Conservation (phyloP, 2,113 vertebrate species). For the Oncorhynchus tshawytscha region DNA sequence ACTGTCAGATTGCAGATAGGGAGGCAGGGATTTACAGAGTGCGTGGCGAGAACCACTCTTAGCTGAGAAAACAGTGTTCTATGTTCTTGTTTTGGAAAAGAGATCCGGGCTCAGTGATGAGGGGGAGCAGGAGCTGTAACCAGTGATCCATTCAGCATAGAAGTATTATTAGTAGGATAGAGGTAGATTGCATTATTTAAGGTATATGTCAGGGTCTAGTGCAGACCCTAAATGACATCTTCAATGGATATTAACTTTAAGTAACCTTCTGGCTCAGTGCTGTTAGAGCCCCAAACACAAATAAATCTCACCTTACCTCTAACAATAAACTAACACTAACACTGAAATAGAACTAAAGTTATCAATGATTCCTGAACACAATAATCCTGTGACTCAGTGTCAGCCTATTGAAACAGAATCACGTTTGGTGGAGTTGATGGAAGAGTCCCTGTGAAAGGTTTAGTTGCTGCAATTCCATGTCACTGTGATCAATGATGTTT, state of each 20-base stretch:
- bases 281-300: neutral
- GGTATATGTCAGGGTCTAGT: slow-evolving; percentile 10
- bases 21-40: too few relatives aligned
- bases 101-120: slow-evolving; percentile 11
- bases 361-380: neutral
- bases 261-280: neutral
- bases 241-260: slow-evolving; percentile 23
- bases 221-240: slow-evolving; percentile 16
- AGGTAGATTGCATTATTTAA: slow-evolving; percentile 41
- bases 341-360: slow-evolving; percentile 5
- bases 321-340: neutral
- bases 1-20: neutral
- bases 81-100: slow-evolving; percentile 7
- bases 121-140: neutral
- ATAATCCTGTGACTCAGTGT: neutral
- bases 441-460: slow-evolving; percentile 15
- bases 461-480: slow-evolving; percentile 19
- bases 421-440: neutral
- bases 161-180: slow-evolving; percentile 31
- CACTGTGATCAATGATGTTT: slow-evolving; percentile 35
- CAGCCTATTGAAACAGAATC: neutral
- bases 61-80: slow-evolving; percentile 5
- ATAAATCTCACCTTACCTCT: neutral
- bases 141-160: slow-evolving; percentile 26
- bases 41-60: neutral